These are phyloP conservation scores for Ifrita kowaldi DNA, from an alignment of 2,113 vertebrate genomes.

Conservation along the genomic window DNA sequence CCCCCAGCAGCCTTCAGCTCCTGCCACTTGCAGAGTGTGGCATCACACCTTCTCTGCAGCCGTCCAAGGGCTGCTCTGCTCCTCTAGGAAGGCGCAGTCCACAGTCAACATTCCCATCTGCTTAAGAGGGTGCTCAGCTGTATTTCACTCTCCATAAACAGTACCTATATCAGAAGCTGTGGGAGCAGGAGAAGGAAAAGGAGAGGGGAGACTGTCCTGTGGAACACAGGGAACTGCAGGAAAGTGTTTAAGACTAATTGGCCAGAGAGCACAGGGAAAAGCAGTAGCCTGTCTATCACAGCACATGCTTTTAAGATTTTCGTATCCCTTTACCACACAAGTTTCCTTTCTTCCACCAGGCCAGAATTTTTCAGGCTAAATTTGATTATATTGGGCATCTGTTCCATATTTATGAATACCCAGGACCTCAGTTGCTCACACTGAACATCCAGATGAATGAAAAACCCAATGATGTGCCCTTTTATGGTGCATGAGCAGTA, in stretches of 20 bases:
- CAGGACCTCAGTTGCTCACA: neutral
- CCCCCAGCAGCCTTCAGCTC: neutral
- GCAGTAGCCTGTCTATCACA: neutral
- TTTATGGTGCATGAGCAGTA: neutral
- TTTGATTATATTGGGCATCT: neutral
- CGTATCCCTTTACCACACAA: neutral
- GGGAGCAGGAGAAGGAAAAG: neutral
- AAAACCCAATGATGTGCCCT: neutral
- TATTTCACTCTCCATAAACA: neutral
- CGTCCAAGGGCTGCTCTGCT: neutral
- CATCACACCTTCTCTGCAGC: neutral
- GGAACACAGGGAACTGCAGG: neutral
- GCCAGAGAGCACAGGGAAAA: neutral
- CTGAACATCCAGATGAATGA: neutral
- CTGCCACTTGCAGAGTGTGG: fast-evolving
- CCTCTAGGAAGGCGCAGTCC: neutral
- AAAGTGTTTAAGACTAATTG: neutral
- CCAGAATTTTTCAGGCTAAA: neutral
- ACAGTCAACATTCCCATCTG: neutral
- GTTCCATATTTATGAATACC: neutral
- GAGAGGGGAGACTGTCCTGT: neutral
- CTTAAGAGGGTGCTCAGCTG: neutral
- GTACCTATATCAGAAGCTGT: neutral
- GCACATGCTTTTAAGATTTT: neutral
- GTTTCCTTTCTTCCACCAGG: neutral